phyloP scores from a whole-genome alignment of 1,140 invertebrate genomes.

The Orius insidiosus region DNA sequence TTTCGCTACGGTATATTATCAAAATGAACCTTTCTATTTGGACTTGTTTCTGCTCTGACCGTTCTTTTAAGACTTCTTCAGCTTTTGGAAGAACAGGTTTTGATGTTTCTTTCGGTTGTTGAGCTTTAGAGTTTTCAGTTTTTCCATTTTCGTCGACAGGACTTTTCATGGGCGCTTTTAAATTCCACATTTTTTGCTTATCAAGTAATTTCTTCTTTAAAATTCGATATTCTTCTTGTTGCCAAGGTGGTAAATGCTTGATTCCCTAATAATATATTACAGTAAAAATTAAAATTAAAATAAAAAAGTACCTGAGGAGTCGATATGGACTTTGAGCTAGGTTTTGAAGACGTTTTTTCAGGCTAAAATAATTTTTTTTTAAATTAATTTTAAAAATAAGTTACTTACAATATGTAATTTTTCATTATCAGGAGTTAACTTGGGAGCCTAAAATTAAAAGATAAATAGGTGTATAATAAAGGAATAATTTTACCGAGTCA shows the following conservation, averaged over 20 bases:
- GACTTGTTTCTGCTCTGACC: no score
- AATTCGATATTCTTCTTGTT: conserved; percentile 14
- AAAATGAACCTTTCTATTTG: not conserved
- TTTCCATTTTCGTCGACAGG: no score
- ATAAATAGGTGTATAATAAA: no score
- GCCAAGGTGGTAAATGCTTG: conserved; percentile 10
- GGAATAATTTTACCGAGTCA: no score
- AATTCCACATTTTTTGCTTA: not conserved
- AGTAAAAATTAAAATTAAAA: no score
- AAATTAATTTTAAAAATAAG: not conserved
- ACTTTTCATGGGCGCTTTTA: no score
- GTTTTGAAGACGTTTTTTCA: no score
- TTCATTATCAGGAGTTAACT: not conserved
- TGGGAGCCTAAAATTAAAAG: no score
- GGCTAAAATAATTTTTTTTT: not conserved
- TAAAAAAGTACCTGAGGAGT: not conserved
- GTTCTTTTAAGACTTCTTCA: no score
- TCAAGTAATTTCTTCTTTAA: conserved; percentile 11
- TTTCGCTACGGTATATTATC: not conserved
- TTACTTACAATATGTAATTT: not conserved
- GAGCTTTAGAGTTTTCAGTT: no score
- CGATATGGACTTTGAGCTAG: not conserved
- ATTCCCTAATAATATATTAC: conserved; percentile 4
- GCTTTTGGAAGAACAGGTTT: no score
- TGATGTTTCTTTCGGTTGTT: no score